These are phyloP conservation scores for Zaprionus taronus DNA, from an alignment of 1,140 invertebrate genomes.

Conservation along the genomic window DNA sequence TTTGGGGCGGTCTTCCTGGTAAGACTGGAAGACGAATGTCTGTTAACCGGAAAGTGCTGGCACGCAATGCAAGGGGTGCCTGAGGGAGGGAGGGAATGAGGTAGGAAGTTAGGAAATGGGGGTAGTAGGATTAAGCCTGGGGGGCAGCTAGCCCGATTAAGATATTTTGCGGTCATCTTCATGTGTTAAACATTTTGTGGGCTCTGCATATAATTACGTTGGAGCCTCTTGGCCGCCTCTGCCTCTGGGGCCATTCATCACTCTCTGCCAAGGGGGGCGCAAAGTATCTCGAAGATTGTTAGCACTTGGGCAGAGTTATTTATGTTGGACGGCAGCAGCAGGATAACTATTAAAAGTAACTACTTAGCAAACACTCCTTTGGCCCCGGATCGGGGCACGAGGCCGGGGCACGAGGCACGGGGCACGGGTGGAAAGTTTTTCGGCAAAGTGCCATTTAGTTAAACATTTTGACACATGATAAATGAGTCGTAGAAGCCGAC, in stretches of 20 bases:
- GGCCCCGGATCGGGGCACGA: background rate
- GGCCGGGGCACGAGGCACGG: no score
- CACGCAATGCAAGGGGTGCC: constrained; percentile 14
- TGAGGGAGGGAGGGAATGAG: background rate
- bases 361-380: constrained; percentile 74
- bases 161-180: constrained; percentile 53
- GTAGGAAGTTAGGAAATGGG: background rate
- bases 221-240: constrained; percentile 4
- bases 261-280: constrained; percentile 11
- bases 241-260: constrained; percentile 49
- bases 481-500: constrained; percentile 67
- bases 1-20: constrained; percentile 18
- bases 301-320: constrained; percentile 75
- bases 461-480: constrained; percentile 81
- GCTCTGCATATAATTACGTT: constrained; percentile 50
- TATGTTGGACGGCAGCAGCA: constrained; percentile 63
- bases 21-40: constrained; percentile 14
- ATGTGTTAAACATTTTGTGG: constrained; percentile 34
- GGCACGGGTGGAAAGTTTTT: constrained; percentile 60
- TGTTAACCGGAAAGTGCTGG: constrained; percentile 3
- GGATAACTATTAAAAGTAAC: constrained; percentile 79
- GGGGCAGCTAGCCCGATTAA: constrained; percentile 32
- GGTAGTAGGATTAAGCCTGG: background rate
- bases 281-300: constrained; percentile 78
- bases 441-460: constrained; percentile 78